Percentiles rank a stretch among this genome's conserved stretches.
phyloP scores from a whole-genome alignment of 2,797 vertebrate species.

The Acropternis orthonyx region DNA sequence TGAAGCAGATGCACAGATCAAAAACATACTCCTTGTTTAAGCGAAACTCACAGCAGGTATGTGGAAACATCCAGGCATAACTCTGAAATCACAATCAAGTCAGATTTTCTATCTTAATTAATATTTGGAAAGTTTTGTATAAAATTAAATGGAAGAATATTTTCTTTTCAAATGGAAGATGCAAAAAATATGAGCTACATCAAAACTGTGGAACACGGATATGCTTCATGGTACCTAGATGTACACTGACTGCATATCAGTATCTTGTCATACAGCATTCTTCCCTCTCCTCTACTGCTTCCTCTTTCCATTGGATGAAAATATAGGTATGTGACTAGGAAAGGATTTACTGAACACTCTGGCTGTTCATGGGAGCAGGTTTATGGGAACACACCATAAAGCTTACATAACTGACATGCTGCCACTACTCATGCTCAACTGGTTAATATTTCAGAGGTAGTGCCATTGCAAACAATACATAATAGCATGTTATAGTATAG shows the following conservation, averaged over 20 bases:
- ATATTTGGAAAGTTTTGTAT: not conserved
- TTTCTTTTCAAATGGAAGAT: not conserved
- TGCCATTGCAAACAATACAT: not conserved
- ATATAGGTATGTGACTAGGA: not conserved
- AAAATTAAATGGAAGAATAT: not conserved
- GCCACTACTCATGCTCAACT: not conserved
- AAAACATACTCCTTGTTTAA: not conserved
- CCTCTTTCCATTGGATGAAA: not conserved
- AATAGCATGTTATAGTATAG: not conserved
- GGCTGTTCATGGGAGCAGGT: not conserved
- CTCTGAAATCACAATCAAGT: not conserved
- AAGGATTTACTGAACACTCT: not conserved
- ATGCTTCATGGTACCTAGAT: not conserved
- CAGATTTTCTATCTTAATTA: not conserved
- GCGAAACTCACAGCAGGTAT: not conserved
- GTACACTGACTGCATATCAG: not conserved
- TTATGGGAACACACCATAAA: not conserved
- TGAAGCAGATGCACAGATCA: not conserved
- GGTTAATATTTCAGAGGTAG: not conserved
- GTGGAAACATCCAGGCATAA: not conserved
- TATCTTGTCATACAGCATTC: not conserved
- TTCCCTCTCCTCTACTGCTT: not conserved
- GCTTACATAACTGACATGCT: not conserved
- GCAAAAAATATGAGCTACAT: not conserved
- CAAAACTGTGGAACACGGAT: not conserved